Base-by-base conservation (phyloP, 2,888 invertebrate genomes). In the Caenorhabditis uteleia region DNA sequence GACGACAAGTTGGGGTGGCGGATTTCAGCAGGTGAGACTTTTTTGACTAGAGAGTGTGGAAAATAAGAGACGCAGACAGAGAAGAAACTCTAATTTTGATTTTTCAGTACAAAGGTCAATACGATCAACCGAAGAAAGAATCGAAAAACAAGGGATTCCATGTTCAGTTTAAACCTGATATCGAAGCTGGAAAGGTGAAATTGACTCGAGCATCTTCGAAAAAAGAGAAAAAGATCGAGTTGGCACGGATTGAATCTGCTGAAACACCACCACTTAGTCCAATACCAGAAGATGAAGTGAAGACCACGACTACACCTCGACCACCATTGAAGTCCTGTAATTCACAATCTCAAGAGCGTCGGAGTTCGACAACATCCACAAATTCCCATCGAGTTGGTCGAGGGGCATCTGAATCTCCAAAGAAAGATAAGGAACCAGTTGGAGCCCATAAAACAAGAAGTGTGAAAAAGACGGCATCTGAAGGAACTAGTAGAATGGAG, bases 1-100 rank as follows among this genome's bases (percentile, higher is more conserved):
- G 45, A 73, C 72, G n/a, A 77, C 77, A 6, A 76, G 75, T 47
- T 78, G 78, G 78, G 78, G 78, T 25, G 78, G 78, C n/a, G 75
- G 74, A 20, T 76, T 78, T 60, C 74, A 76, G 46, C 72, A 78
- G 71, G 75, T 75, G 7, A 6, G 16, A 21, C 26, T 31, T 20
- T 34, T 40, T 21, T 18, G 20, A 8, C 7, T 26, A 10, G 33
- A 33, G 8, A 25, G n/a, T n/a, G n/a, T n/a, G 29, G 33, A 29
- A 23, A 31, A 26, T 5, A 21, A 26, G 23, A 27, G 21, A 47
- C 26, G 18, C 18, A n/a, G n/a, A n/a, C n/a, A n/a, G n/a, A n/a
- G 53, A 18, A 20, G 16, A 20, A n/a, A 39, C 8, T 16, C 27
- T 21, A 16, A 2, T 23, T 20, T 40, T 21, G 31, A 29, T 38